These are phyloP conservation scores for Echinarachnius parma DNA, from an alignment of 53 echinoderm and acorn worm species.

Conservation along the genomic window DNA sequence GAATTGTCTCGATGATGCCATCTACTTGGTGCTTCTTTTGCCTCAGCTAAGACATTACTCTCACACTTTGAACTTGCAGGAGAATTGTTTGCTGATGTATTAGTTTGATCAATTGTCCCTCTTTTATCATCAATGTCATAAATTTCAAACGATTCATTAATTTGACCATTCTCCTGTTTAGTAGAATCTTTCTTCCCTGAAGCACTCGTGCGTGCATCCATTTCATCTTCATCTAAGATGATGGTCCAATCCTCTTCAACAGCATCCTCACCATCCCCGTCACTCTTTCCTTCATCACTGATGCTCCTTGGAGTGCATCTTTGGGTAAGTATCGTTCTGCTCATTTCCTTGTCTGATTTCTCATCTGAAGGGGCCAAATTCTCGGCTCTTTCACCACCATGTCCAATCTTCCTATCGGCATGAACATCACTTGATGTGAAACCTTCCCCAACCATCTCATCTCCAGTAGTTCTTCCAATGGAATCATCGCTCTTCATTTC, in stretches of 20 bases:
- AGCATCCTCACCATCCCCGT: neutral
- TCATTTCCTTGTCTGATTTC: neutral
- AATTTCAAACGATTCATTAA: too few relatives aligned
- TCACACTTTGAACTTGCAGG: too few relatives aligned
- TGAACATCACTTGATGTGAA: neutral
- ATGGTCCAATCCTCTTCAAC: conserved; percentile 23
- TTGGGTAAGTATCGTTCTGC: conserved; percentile 12
- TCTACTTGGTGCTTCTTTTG: too few relatives aligned
- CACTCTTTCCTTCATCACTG: conserved; percentile 1
- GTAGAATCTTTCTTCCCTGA: too few relatives aligned
- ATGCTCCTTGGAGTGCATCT: neutral
- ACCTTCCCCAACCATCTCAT: neutral
- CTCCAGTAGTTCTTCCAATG: neutral
- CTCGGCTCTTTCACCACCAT: neutral
- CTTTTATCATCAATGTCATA: too few relatives aligned
- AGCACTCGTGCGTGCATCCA: neutral
- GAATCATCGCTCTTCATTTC: too few relatives aligned
- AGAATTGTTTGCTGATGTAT: too few relatives aligned
- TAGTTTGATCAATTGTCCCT: too few relatives aligned
- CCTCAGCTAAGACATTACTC: too few relatives aligned
- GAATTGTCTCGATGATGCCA: too few relatives aligned
- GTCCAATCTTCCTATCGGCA: neutral
- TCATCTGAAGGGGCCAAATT: too few relatives aligned
- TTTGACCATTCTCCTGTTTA: too few relatives aligned
- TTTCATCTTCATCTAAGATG: conserved; percentile 1